A percentile compares a stretch with the other conserved stretches of the same genome.
Evolutionary conservation across 2,888 invertebrate species (phyloP).

Genomic region (Nomada fabriciana): DNA sequence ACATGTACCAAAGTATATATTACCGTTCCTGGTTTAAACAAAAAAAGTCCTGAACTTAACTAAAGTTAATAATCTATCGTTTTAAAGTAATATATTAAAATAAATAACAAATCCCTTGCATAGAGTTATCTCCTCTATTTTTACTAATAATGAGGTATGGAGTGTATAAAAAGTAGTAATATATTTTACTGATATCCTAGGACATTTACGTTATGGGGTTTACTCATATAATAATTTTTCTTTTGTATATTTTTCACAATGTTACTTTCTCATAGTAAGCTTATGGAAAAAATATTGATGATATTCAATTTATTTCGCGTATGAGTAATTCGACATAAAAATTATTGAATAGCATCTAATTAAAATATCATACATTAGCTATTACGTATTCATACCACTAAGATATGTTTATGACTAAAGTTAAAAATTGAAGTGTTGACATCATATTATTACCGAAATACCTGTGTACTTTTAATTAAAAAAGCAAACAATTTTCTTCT

Average conservation of each 20-base stretch:
- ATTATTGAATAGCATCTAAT: constrained; percentile 27
- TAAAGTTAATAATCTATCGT: constrained; percentile 63
- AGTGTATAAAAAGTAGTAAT: constrained; percentile 59
- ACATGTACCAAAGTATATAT: constrained; percentile 77
- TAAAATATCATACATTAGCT: constrained; percentile 39
- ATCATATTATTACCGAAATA: constrained; percentile 38
- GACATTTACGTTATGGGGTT: constrained; percentile 48
- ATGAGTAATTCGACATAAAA: constrained; percentile 14
- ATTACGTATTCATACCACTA: constrained; percentile 28
- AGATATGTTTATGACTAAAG: constrained; percentile 47
- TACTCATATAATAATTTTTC: constrained; percentile 35
- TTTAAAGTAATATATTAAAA: constrained; percentile 69
- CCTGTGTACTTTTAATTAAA: constrained; percentile 60
- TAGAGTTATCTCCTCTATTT: constrained; percentile 66
- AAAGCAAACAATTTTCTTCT: constrained; percentile 21
- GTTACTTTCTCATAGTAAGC: constrained; percentile 22
- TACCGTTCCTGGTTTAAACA: constrained; percentile 71
- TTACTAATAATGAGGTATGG: constrained; percentile 64
- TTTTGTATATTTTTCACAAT: constrained; percentile 28
- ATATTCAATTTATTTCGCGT: constrained; percentile 23
- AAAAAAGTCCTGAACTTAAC: constrained; percentile 66
- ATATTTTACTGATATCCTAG: constrained; percentile 53
- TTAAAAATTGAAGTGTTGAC: constrained; percentile 30
- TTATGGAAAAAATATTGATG: constrained; percentile 22
- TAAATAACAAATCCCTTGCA: constrained; percentile 58